Conservation (phyloP, 2,888 invertebrate species). For the Patella depressa region DNA sequence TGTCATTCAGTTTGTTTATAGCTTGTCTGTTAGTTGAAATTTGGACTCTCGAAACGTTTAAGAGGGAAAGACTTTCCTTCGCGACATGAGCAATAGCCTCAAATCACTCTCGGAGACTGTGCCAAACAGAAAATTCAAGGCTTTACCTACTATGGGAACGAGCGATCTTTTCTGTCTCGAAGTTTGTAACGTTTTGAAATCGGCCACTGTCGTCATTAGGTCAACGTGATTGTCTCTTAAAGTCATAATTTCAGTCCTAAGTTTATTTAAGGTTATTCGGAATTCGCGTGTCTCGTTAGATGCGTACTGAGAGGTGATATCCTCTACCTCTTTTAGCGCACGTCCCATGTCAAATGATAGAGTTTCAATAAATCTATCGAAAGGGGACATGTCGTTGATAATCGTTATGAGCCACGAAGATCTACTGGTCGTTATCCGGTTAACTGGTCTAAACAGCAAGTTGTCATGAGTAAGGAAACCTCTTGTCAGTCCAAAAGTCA, state of each 20-base stretch:
- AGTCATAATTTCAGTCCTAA: background rate
- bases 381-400: background rate
- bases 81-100: background rate
- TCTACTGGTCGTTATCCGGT: background rate
- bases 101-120: conserved; percentile 4
- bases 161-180: conserved; percentile 1
- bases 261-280: background rate
- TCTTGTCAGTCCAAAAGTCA: background rate
- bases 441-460: background rate
- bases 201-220: background rate
- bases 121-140: background rate
- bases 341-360: background rate
- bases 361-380: background rate
- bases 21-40: conserved; percentile 3
- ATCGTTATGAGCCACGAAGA: background rate
- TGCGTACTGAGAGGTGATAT: background rate
- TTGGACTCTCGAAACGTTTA: conserved; percentile 11
- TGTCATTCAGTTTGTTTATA: background rate
- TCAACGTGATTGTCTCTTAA: background rate
- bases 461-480: background rate
- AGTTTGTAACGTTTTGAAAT: conserved; percentile 8
- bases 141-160: conserved; percentile 5
- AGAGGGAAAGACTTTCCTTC: background rate
- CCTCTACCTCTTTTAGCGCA: background rate
- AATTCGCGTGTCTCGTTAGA: background rate